Evolutionary conservation across 1,140 invertebrate species (phyloP), one percentile per base, ranked within the genome.

Genomic region (Drosophila littoralis): DNA sequence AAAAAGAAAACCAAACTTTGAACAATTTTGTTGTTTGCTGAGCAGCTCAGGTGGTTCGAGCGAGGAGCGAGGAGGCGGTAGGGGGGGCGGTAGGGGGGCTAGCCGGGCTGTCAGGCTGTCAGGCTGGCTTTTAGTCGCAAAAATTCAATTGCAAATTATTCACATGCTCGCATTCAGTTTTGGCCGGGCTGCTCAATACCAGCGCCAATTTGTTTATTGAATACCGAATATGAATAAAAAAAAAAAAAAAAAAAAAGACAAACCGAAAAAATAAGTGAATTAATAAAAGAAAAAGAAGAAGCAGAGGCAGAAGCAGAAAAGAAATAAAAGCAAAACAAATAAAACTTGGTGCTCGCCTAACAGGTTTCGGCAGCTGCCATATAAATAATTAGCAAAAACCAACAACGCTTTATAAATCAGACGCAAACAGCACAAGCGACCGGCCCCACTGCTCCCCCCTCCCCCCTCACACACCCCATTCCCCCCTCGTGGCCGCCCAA

Each of bases 141-240:
- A 36, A 73, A 65, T 77, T 81, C 61, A 82, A 83, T 71, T 84
- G 72, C 72, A 65, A 78, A 66, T 61, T 63, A 52, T 76, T 61
- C 40, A 59, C 42, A 68, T 46, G 46, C 46, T 43, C 43, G 60
- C 64, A 58, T 36, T 72, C 52, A 50, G 28, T 38, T 65, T 50
- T 8, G 13, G 52, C 45, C 43, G 48, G 43, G 36, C 15, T 54
- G 42, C 38, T 12, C n/a, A 59, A 59, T 43, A 48, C 55, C 75
- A 75, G 65, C 40, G 77, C 43, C 68, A 77, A 86, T 85, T 85
- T 81, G 82, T 84, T 84, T 85, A 84, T 84, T 78, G 57, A 78
- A 80, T 54, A 58, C 52, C 67, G 45, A 78, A 60, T 67, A 78
- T 70, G 38, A 52, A 42, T 43, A 59, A 51, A 36, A 33, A 15